These are phyloP conservation scores for Carollia perspicillata DNA, from an alignment of 2,113 vertebrate genomes.

Conservation along the genomic window DNA sequence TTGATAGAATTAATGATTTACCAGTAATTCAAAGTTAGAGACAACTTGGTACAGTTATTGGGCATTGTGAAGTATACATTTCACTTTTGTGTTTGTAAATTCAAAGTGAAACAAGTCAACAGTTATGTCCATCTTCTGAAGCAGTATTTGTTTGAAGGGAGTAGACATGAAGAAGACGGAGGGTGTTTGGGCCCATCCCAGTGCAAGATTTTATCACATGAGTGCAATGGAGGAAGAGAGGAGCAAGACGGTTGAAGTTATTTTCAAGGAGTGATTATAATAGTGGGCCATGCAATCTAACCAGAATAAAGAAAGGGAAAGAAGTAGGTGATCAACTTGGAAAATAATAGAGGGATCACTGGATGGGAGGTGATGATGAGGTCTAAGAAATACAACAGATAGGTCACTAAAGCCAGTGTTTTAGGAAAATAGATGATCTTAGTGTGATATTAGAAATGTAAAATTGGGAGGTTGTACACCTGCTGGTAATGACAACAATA, in stretches of 20 bases:
- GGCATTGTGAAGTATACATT: not conserved
- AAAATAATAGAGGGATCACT: not conserved
- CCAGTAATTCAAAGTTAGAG: not conserved
- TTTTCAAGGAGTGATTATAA: not conserved
- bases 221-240: not conserved
- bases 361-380: not conserved
- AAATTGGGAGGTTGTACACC: not conserved
- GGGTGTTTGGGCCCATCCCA: not conserved
- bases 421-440: not conserved
- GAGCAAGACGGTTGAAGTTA: not conserved
- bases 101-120: not conserved
- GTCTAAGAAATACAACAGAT: not conserved
- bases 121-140: not conserved
- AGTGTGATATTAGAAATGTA: not conserved
- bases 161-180: not conserved
- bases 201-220: not conserved
- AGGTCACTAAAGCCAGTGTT: not conserved
- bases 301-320: not conserved
- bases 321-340: not conserved
- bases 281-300: not conserved
- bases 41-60: not conserved
- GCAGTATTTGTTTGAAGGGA: not conserved
- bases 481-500: not conserved
- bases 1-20: not conserved
- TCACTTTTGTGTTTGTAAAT: not conserved